Evolutionary conservation across 2,797 vertebrate species (phyloP).

Genomic region (Pangasius larnaudii): DNA sequence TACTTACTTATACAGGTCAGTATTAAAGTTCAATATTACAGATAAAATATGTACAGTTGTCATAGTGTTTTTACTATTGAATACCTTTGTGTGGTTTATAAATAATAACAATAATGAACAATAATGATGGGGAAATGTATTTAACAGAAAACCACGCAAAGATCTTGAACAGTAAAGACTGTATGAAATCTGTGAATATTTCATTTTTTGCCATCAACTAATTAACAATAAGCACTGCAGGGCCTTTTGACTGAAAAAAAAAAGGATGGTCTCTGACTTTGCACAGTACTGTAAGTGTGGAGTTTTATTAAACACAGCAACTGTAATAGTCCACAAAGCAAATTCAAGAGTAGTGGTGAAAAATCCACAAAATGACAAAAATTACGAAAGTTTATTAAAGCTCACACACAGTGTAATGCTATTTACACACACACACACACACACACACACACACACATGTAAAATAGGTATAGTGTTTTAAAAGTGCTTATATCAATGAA

Average conservation of each 20-base stretch:
- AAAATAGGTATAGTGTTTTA: not conserved
- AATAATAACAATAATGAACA: not conserved
- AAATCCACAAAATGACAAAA: not conserved
- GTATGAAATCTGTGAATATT: not conserved
- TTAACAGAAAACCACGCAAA: not conserved
- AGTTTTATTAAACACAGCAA: not conserved
- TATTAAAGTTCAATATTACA: not conserved
- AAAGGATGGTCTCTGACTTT: not conserved
- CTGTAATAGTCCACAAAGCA: not conserved
- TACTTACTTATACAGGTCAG: not conserved
- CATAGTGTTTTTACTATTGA: not conserved
- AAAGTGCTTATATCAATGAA: not conserved
- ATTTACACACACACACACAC: not conserved
- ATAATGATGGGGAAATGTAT: not conserved
- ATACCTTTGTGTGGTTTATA: not conserved
- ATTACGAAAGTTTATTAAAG: conserved; percentile 52
- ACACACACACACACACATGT: not conserved
- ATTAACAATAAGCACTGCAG: not conserved
- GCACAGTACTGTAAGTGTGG: not conserved
- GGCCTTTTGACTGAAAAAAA: not conserved
- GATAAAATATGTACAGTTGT: not conserved
- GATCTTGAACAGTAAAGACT: not conserved
- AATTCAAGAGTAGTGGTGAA: not conserved
- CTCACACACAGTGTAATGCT: conserved; percentile 10
- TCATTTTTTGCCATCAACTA: not conserved